phyloP scores from a whole-genome alignment of 2,797 vertebrate genomes.

The Sternotherus odoratus region DNA sequence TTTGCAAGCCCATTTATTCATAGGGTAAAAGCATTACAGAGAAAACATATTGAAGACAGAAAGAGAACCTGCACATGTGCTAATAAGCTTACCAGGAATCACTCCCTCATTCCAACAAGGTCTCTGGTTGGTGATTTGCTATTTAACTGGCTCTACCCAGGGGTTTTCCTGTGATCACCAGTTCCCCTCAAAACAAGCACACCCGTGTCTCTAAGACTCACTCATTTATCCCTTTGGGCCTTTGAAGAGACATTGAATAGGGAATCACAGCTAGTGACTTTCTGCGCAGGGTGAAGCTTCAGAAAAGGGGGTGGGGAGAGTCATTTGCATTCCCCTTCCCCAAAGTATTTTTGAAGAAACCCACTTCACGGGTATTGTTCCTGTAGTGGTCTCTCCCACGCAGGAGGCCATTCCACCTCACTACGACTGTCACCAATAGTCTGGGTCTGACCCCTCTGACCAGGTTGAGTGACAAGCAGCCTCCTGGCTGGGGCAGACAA shows the following conservation, averaged over 20 bases:
- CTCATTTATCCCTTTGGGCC: not conserved
- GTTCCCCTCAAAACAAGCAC: not conserved
- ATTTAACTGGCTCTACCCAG: not conserved
- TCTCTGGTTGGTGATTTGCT: not conserved
- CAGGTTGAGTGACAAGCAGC: no score
- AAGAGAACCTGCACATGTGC: not conserved
- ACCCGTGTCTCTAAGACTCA: not conserved
- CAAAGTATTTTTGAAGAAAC: not conserved
- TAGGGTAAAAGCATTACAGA: not conserved
- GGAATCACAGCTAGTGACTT: not conserved
- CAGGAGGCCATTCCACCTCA: no score
- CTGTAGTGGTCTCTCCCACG: no score
- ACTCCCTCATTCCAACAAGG: not conserved
- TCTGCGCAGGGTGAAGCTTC: not conserved
- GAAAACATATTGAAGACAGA: not conserved
- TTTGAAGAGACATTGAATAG: not conserved
- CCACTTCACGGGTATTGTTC: not conserved
- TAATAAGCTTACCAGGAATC: not conserved
- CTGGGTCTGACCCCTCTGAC: no score
- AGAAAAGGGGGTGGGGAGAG: not conserved
- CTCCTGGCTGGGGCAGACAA: no score
- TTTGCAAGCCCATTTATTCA: not conserved
- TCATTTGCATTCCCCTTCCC: not conserved
- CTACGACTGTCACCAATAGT: no score
- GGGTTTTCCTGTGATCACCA: not conserved